Percentiles rank a stretch among this genome's conserved stretches.
Evolutionary conservation across 2,797 vertebrate genomes (phyloP).

Genomic region (Rhinella marina): DNA sequence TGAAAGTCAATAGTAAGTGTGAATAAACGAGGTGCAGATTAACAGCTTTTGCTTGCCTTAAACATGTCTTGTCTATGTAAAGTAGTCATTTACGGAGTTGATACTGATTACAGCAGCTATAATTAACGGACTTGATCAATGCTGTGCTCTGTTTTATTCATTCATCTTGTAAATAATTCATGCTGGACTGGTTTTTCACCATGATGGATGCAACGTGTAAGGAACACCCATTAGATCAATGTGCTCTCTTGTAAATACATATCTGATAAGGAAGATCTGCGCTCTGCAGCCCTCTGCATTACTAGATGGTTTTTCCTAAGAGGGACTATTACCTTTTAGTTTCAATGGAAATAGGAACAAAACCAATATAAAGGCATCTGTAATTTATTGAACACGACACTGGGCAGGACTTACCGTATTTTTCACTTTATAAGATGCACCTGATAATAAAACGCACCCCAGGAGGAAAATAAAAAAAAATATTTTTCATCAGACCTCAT

Average conservation of each 20-base stretch:
- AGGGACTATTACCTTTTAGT: no score
- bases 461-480: no score
- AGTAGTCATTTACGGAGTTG: conserved; percentile 14
- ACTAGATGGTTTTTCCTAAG: no score
- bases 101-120: conserved; percentile 12
- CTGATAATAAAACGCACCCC: no score
- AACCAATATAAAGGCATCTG: no score
- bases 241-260: conserved; percentile 20
- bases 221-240: neutral
- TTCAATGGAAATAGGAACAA: no score
- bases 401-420: no score
- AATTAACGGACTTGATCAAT: conserved; percentile 48
- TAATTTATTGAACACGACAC: no score
- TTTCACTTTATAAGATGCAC: no score
- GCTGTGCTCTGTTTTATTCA: conserved; percentile 29
- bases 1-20: no score
- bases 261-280: neutral
- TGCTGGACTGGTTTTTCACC: neutral
- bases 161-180: conserved; percentile 37
- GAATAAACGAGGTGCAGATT: no score
- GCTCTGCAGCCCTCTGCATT: neutral
- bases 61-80: neutral
- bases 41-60: neutral
- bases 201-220: conserved; percentile 23
- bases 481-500: no score